Evolutionary conservation across 1,140 invertebrate genomes (phyloP).

Genomic region (Hyposmocoma kahamanoa): DNA sequence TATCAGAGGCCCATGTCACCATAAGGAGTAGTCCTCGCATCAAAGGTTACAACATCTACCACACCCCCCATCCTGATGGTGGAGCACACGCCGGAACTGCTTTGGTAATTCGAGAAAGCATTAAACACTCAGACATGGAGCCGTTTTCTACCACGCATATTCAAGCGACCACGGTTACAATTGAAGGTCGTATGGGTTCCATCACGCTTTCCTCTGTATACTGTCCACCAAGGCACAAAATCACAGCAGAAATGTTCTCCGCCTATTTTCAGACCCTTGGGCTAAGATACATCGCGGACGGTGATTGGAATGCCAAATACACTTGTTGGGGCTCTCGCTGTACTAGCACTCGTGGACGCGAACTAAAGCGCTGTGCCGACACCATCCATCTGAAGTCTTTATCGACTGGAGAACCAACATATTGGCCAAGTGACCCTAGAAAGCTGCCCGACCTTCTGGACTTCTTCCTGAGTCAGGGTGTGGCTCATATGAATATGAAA

Average conservation of each 20-base stretch:
- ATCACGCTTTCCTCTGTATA: constrained; percentile 19
- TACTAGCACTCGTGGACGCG: constrained; percentile 7
- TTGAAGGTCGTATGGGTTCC: constrained; percentile 6
- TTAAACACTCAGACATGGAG: too few relatives aligned
- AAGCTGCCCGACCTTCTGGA: constrained; percentile 34
- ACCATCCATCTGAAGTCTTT: neutral
- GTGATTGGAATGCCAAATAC: constrained; percentile 26
- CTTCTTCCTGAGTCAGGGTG: constrained; percentile 11
- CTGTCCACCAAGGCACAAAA: constrained; percentile 18
- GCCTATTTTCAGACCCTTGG: constrained; percentile 14
- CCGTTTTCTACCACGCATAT: too few relatives aligned
- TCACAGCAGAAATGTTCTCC: constrained; percentile 6
- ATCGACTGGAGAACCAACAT: constrained; percentile 20
- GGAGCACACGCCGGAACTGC: neutral
- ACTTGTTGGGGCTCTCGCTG: constrained; percentile 14
- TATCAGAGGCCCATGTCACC: neutral
- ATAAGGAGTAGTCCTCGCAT: neutral
- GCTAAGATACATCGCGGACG: constrained; percentile 13
- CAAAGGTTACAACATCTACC: neutral
- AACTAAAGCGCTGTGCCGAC: neutral
- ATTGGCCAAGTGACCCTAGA: constrained; percentile 27
- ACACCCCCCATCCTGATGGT: neutral
- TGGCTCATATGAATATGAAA: constrained; percentile 1
- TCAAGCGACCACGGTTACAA: too few relatives aligned
- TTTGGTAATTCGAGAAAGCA: too few relatives aligned